Evolutionary conservation across 2,113 vertebrate species (phyloP), one percentile per base, ranked within the genome.

Genomic region (Channa argus): DNA sequence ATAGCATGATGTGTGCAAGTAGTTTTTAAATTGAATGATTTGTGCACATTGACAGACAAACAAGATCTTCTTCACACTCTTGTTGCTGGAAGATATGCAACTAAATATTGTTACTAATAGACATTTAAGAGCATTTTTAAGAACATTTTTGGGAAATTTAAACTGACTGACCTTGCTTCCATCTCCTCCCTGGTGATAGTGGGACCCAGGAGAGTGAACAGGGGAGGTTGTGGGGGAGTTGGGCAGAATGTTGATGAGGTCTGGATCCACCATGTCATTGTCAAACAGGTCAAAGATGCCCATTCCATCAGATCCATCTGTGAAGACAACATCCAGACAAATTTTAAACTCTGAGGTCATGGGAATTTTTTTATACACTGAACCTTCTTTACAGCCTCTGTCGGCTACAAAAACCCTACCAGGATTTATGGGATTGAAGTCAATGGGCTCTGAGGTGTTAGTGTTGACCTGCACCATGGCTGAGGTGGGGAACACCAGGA

Each of bases 401-500:
- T 24, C 1, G 24, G 13, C 6, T 39, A 2, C n/a, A 1, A n/a
- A 46, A 5, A 89, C 24, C 94, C 9, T 87, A 98, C 97, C 96
- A 0, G 92, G 87, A 67, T 97, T 98, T 84, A 96, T 98, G 74
- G 96, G 96, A 91, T 98, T 98, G 71, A 98, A 98, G 91, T 98
- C 96, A 65, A 97, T 91, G 86, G 97, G 97, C 93, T 99, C 97
- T 49, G 96, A 92, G 75, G 96, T 96, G 12, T 96, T 96, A 15
- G 95, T 96, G 77, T 97, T 97, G 91, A 99, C 97, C 92, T 98
- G 97, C 85, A 98, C 97, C 68, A 96, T 96, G 4, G 98, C 97
- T 36, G 98, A 99, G 0, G 97, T 99, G 88, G 98, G 98, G 71
- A 99, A 99, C 88, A 99, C 98, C 53, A 99, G 94, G 69, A 99